Base-by-base conservation (phyloP, 2,797 vertebrate species). In the Pygocentrus nattereri region DNA sequence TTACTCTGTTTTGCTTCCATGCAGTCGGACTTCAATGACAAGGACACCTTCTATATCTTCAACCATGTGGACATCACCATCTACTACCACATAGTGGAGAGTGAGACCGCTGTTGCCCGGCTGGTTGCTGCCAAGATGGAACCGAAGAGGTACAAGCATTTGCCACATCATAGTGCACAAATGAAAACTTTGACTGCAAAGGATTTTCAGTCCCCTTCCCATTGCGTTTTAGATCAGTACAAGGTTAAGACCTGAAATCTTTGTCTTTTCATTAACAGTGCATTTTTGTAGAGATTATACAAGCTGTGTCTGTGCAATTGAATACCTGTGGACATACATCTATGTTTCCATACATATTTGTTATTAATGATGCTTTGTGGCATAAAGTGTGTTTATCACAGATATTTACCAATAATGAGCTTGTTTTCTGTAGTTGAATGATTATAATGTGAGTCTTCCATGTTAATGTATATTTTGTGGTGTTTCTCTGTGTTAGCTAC, bases 61-160 rank as follows among this genome's bases (percentile, higher is more conserved):
- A 98, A 98, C 90, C 97, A 98, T 0, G 96, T 98, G 87, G 96
- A 98, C 87, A 97, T 98, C 89, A 96, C 92, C 74, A 97, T 98
- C 86, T 87, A 89, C 84, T 98, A 97, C 90, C 97, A 98, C 69
- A 74, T 95, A 11, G 96, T 97, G 82, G 96, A 97, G 92, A 94
- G 95, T 6, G 96, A 96, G 86, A 93, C 93, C 56, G 91, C 95
- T 25, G 96, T 94, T 82, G 94, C 95, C 84, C 95, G 97, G 88
- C 83, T 98, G 79, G 97, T 98, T 44, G 96, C 97, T 87, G 97
- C 97, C 87, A 98, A 97, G 93, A 94, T 98, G 89, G 97, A 97
- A 90, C 97, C 97, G 50, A 98, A 95, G 93, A 98, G 97, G 97
- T 98, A 90, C 89, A 80, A 82, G 41, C n/a, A 25, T 38, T 25